A percentile compares a stretch with the other conserved stretches of the same genome.
These are phyloP conservation scores for Cecropterus lyciades DNA, from an alignment of 1,140 invertebrate genomes.

Conservation along the genomic window DNA sequence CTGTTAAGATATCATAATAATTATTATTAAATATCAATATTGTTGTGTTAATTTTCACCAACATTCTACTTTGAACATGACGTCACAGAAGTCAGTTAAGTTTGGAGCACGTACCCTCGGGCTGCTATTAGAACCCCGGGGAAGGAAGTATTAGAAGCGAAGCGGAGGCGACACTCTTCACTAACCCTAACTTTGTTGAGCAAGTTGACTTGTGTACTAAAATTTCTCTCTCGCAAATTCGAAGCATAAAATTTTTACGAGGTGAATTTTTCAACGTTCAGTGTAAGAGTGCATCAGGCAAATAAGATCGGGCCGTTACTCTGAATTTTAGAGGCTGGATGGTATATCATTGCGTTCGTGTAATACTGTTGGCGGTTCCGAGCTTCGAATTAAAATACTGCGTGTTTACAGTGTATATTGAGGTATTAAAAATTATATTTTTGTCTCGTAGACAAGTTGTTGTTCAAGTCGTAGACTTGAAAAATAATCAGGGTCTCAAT, in stretches of 20 bases:
- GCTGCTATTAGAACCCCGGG: conserved; percentile 8
- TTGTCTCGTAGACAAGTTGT: too few species aligned
- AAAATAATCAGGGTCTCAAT: too few species aligned
- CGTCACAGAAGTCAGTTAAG: conserved; percentile 3
- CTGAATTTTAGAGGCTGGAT: conserved; percentile 27
- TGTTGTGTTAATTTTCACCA: not conserved
- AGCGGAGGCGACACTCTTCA: conserved; percentile 9
- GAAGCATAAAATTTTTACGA: conserved; percentile 38
- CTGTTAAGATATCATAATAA: too few species aligned
- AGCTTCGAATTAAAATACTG: conserved; percentile 30
- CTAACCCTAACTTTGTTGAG: conserved; percentile 29
- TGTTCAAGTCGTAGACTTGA: too few species aligned
- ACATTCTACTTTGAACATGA: not conserved
- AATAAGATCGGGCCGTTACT: conserved; percentile 40
- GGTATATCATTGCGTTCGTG: conserved; percentile 31
- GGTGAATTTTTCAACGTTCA: conserved; percentile 41
- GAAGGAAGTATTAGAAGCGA: conserved; percentile 4
- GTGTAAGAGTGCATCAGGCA: conserved; percentile 45
- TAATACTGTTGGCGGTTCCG: conserved; percentile 21
- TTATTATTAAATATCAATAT: not conserved
- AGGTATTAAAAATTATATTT: too few species aligned
- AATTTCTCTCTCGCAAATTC: conserved; percentile 32
- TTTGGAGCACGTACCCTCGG: not conserved
- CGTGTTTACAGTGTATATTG: conserved; percentile 17
- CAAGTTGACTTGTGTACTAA: conserved; percentile 29